These are phyloP conservation scores for Meloidogyne exigua DNA, from an alignment of 1,140 invertebrate genomes.

Conservation along the genomic window DNA sequence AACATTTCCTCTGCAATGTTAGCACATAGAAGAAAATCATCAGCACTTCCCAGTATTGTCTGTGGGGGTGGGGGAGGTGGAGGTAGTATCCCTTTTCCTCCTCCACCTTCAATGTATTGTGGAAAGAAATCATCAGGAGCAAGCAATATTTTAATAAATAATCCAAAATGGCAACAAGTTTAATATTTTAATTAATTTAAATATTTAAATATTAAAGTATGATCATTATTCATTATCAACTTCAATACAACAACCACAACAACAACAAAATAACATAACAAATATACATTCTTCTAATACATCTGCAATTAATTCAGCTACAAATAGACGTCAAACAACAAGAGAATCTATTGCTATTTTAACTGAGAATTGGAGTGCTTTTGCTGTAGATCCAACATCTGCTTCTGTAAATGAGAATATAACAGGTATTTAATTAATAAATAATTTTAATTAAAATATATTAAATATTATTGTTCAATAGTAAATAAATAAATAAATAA, in stretches of 20 bases:
- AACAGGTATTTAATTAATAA: not conserved
- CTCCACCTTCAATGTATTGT: not conserved
- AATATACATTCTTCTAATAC: not conserved
- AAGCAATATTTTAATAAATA: constrained; percentile 3
- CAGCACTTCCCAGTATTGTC: not conserved
- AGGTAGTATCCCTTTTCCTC: not conserved
- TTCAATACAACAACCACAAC: not conserved
- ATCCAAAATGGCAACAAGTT: constrained; percentile 21
- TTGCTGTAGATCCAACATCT: constrained; percentile 10
- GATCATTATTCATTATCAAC: not conserved
- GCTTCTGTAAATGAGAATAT: constrained; percentile 11
- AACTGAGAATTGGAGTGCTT: constrained; percentile 36
- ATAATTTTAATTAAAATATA: not conserved
- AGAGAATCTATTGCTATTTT: constrained; percentile 47
- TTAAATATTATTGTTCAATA: not conserved
- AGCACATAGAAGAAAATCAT: constrained; percentile 42
- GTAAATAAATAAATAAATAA: too few species aligned
- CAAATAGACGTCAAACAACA: constrained; percentile 40
- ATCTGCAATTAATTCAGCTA: constrained; percentile 27
- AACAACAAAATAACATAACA: not conserved
- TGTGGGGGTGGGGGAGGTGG: constrained; percentile 7
- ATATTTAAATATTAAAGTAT: not conserved
- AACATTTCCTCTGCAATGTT: constrained; percentile 53
- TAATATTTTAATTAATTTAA: not conserved
- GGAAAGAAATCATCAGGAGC: constrained; percentile 21